These are phyloP conservation scores for Chymomyza fuscimana DNA, from an alignment of 2,888 invertebrate genomes.

Conservation along the genomic window DNA sequence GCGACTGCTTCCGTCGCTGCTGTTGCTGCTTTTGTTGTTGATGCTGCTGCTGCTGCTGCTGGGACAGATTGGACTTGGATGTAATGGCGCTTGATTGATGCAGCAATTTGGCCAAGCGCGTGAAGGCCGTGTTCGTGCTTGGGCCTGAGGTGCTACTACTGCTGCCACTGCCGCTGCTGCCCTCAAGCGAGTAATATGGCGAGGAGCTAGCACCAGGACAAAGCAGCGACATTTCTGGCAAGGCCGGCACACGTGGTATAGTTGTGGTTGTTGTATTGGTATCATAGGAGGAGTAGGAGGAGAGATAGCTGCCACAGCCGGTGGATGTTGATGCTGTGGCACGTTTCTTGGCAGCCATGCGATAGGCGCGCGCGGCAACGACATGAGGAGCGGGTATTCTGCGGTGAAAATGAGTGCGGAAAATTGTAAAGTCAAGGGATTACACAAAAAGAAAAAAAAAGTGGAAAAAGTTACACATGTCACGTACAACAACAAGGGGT, in stretches of 20 bases:
- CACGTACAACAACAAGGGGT: conserved; percentile 33
- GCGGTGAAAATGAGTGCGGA: conserved; percentile 19
- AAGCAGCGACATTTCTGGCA: conserved; percentile 15
- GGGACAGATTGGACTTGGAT: conserved; percentile 59
- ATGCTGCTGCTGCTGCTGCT: conserved; percentile 44
- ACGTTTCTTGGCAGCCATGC: conserved; percentile 79
- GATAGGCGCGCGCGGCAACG: conserved; percentile 82
- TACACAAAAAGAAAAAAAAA: conserved; percentile 29
- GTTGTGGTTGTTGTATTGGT: conserved; percentile 6
- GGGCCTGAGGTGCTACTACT: conserved; percentile 27
- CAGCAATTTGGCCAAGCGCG: conserved; percentile 75
- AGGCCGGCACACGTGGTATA: conserved; percentile 6
- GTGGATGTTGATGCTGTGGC: conserved; percentile 41
- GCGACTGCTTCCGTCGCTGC: conserved; percentile 15
- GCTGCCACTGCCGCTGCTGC: conserved; percentile 13
- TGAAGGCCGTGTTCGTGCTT: conserved; percentile 59
- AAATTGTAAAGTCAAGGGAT: conserved; percentile 52
- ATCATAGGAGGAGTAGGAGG: conserved; percentile 38
- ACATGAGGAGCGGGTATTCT: conserved; percentile 83
- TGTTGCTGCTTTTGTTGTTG: conserved; percentile 22
- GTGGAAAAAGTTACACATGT: conserved; percentile 30
- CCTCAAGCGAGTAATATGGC: conserved; percentile 39
- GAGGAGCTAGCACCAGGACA: background rate
- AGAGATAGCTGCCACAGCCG: conserved; percentile 25
- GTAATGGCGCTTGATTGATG: conserved; percentile 72